These are phyloP conservation scores for Cyrtonyx montezumae DNA, from an alignment of 2,113 vertebrate species.

Conservation along the genomic window DNA sequence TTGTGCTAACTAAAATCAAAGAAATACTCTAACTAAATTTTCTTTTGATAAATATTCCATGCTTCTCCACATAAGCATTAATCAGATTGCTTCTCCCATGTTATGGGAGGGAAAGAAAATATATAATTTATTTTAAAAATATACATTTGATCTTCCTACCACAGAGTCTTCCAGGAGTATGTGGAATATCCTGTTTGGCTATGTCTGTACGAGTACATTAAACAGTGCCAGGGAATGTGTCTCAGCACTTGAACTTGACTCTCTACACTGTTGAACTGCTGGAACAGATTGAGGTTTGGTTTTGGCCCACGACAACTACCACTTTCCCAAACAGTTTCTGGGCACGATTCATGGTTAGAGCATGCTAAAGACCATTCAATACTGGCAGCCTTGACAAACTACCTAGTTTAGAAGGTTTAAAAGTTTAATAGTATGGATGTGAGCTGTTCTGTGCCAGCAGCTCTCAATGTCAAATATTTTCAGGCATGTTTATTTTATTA, in stretches of 20 bases:
- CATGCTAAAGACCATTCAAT: constrained; percentile 1
- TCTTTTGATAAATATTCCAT: constrained; percentile 21
- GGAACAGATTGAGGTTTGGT: constrained; percentile 28
- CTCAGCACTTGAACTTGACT: constrained; percentile 32
- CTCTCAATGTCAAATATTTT: not conserved
- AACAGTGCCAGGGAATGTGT: constrained; percentile 8
- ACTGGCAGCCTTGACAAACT: constrained; percentile 8
- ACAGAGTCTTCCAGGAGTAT: constrained; percentile 18
- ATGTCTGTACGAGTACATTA: not conserved
- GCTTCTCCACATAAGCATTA: not conserved
- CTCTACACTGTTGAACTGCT: constrained; percentile 16
- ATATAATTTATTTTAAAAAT: constrained; percentile 11
- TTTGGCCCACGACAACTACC: constrained; percentile 22
- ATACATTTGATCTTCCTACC: constrained; percentile 27
- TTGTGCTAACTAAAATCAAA: not conserved
- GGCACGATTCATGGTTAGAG: constrained; percentile 25
- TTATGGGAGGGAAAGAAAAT: constrained; percentile 39
- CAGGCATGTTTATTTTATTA: constrained; percentile 11
- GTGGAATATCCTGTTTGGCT: constrained; percentile 57
- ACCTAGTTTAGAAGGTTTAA: constrained; percentile 40
- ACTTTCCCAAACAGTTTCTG: constrained; percentile 58
- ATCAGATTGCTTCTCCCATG: constrained; percentile 5
- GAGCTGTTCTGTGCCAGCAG: constrained; percentile 13
- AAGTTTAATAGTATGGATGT: constrained; percentile 22
- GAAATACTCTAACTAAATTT: not conserved